Evolutionary conservation across 2,797 vertebrate genomes (phyloP), one percentile per base, ranked within the genome.

Genomic region (Brachyrhaphis roseni): DNA sequence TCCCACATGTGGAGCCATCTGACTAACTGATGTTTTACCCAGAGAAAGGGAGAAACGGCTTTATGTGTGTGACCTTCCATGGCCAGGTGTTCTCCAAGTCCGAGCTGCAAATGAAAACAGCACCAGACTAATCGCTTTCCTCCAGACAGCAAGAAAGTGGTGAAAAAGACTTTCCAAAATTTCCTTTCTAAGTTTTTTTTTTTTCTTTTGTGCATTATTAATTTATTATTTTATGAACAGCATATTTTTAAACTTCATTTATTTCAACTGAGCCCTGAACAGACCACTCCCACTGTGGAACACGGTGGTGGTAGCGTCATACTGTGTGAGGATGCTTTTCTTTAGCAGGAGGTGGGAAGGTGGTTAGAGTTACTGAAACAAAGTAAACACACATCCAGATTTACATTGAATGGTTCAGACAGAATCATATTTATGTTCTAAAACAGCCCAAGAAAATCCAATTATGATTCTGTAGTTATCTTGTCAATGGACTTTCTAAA

Each of bases 11-110:
- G 88, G 78, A 88, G 82, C 8, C 0, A 46, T 77, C 78, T 91
- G 87, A 94, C 93, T 91, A 86, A 92, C 91, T 91, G 81, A 93
- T 91, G 85, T 51, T 77, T 87, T 75, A 78, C 81, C 59, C 79
- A 57, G 82, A 78, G 82, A 89, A 82, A 20, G 77, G 82, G 70
- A 87, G 76, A 83, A 77, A 75, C 18, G 18, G 79, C 84, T 86
- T 84, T 84, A 87, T 87, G 86, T 74, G 16, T 23, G 20, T 51
- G 84, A 80, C 89, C 72, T 90, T 83, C 77, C 75, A 13, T 74
- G 79, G 84, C 82, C 87, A 89, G 86, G 87, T 91, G 77, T 88
- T 90, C 87, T 82, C 93, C 87, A 84, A 68, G 73, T 75, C 45
- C 46, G 64, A 72, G 41, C 18, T 26, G 28, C 68, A 45, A 57